Conservation (phyloP, 2,888 invertebrate genomes). For the Ptychoptera albimana region DNA sequence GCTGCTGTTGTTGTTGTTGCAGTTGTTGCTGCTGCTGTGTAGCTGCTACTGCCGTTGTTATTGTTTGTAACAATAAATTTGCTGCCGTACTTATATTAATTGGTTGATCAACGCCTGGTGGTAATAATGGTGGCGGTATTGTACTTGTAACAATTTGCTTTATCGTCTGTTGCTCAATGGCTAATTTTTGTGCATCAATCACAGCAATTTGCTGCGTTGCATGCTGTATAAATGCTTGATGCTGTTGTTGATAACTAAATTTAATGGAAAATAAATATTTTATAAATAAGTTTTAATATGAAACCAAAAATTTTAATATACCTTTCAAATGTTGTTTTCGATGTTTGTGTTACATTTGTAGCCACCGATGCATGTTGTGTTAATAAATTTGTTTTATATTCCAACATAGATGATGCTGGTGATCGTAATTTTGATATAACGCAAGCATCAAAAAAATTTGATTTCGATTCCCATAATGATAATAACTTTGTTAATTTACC, state of each 20-base stretch:
- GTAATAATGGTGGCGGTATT: constrained; percentile 16
- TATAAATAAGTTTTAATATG: constrained; percentile 7
- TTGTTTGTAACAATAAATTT: not conserved
- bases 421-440: constrained; percentile 77
- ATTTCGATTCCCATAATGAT: constrained; percentile 93
- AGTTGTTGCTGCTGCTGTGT: constrained; percentile 13
- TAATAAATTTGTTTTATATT: constrained; percentile 73
- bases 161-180: constrained; percentile 29
- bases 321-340: constrained; percentile 71
- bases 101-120: constrained; percentile 6
- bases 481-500: constrained; percentile 84
- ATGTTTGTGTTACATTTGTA: constrained; percentile 57
- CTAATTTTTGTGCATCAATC: constrained; percentile 61
- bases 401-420: constrained; percentile 74
- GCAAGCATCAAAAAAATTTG: constrained; percentile 67
- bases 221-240: constrained; percentile 88
- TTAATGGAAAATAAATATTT: constrained; percentile 1
- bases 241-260: constrained; percentile 74
- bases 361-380: constrained; percentile 65
- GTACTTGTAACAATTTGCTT: constrained; percentile 17
- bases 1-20: constrained; percentile 29
- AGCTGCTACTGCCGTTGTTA: not conserved
- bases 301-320: constrained; percentile 21
- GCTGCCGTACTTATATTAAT: constrained; percentile 2
- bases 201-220: constrained; percentile 78